These are phyloP conservation scores for Junonia oenone DNA, from an alignment of 2,888 invertebrate species.

Conservation along the genomic window DNA sequence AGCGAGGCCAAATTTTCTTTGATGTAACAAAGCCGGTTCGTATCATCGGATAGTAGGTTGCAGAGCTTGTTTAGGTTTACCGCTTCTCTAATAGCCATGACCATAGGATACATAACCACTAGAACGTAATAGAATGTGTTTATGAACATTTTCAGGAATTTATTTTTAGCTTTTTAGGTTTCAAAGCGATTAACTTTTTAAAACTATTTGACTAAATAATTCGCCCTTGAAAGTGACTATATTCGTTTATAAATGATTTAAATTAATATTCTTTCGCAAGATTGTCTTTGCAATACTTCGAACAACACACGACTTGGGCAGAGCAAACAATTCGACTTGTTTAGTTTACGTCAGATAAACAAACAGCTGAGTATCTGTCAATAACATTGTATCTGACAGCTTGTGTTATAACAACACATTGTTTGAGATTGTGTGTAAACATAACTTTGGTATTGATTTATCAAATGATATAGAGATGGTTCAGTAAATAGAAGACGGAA, in stretches of 20 bases:
- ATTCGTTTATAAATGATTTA: neutral
- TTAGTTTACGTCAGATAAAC: constrained; percentile 14
- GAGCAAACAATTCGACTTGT: constrained; percentile 9
- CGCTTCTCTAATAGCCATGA: constrained; percentile 16
- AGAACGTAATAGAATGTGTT: neutral
- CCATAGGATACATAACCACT: constrained; percentile 4
- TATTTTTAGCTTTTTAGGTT: neutral
- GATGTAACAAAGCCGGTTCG: constrained; percentile 47
- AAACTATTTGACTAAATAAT: too few relatives aligned
- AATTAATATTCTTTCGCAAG: neutral
- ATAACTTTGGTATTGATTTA: neutral
- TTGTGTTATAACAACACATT: neutral
- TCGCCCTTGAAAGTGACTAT: neutral
- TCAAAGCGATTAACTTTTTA: too few relatives aligned
- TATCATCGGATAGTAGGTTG: constrained; percentile 41
- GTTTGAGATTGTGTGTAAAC: neutral
- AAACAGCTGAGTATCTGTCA: constrained; percentile 21
- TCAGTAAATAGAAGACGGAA: too few relatives aligned
- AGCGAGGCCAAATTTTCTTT: constrained; percentile 51
- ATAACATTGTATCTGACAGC: constrained; percentile 23
- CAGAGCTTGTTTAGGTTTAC: constrained; percentile 35
- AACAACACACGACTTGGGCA: neutral
- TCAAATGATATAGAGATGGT: too few relatives aligned
- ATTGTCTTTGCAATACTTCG: neutral
- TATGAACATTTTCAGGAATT: constrained; percentile 2